A percentile compares a stretch with the other conserved stretches of the same genome.
phyloP scores from a whole-genome alignment of 2,113 vertebrate species.

The Seriola aureovittata region DNA sequence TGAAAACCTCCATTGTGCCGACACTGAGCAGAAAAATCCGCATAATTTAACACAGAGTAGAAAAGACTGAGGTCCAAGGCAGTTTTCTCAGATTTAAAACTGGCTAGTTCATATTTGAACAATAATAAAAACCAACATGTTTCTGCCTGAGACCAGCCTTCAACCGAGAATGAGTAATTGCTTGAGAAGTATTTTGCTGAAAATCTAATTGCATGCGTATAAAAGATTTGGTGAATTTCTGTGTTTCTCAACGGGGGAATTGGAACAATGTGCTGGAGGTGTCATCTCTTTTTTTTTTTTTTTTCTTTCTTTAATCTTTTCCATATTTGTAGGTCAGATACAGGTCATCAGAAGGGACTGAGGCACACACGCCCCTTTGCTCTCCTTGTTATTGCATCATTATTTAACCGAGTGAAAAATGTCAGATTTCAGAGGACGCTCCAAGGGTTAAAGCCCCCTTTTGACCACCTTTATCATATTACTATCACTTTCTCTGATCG shows the following conservation, averaged over 20 bases:
- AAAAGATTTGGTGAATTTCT: conserved; percentile 46
- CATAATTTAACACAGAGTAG: background rate
- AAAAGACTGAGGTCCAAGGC: background rate
- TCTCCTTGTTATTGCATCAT: conserved; percentile 64
- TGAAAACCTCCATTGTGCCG: background rate
- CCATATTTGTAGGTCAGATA: conserved; percentile 66
- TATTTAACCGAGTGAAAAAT: conserved; percentile 65
- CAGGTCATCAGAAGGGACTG: conserved; percentile 59
- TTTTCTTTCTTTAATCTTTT: conserved; percentile 50
- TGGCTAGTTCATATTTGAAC: conserved; percentile 9
- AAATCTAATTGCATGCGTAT: conserved; percentile 37
- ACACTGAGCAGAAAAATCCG: background rate
- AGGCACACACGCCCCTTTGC: conserved; percentile 20
- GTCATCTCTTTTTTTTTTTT: conserved; percentile 38
- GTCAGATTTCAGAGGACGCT: conserved; percentile 62
- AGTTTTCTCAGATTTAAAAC: background rate
- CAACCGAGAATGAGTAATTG: conserved; percentile 40
- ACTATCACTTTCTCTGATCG: conserved; percentile 72
- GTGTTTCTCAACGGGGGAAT: conserved; percentile 47
- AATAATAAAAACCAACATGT: conserved; percentile 22
- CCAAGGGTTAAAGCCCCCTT: conserved; percentile 58
- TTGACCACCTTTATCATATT: conserved; percentile 77
- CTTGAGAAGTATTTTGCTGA: conserved; percentile 40
- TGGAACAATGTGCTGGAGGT: conserved; percentile 60
- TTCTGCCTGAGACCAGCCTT: conserved; percentile 13